Evolutionary conservation across 2,113 vertebrate genomes (phyloP), one percentile per base, ranked within the genome.

Genomic region (Eptesicus fuscus): DNA sequence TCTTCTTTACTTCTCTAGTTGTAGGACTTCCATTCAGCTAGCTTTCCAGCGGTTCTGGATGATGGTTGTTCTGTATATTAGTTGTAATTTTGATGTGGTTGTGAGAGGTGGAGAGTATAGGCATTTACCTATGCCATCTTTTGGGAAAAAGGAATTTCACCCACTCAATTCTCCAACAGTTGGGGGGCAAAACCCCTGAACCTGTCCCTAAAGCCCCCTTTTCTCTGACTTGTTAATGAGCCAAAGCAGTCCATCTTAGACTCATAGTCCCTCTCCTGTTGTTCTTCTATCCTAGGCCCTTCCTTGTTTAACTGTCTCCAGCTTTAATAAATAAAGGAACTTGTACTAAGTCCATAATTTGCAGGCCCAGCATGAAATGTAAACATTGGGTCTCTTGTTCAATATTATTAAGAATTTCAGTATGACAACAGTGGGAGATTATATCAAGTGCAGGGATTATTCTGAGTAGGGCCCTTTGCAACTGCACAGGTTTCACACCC

Each of bases 401-500:
- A 78, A 88, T 69, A 65, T 83, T 61, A 40, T 35, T 44, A 69
- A 56, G 37, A 25, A 77, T 92, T 94, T 94, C 93, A 90, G 53
- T 22, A 90, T 44, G 71, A 77, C 23, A 30, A 32, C 32, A 67
- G 22, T 7, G 14, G 40, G 69, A 56, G 6, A 65, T 35, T 61
- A 12, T 47, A 14, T 65, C 65, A 86, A 78, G 49, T 35, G 3
- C 1, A 16, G 49, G 12, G 61, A 32, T 3, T 59, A 4, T 63
- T 88, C 40, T 76, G 65, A 82, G 61, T 30, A 32, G 14, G 30
- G 4, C 25, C 47, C n/a, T 69, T 40, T 25, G n/a, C 23, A 10
- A 40, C 9, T n/a, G 7, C 32, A 18, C 9, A 44, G 40, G 25
- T 79, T 86, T 82, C 44, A 61, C 16, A 16, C 8, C 13, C 7